Evolutionary conservation across 2,888 invertebrate species (phyloP), one percentile per base, ranked within the genome.

Genomic region (Parnassius smintheus): DNA sequence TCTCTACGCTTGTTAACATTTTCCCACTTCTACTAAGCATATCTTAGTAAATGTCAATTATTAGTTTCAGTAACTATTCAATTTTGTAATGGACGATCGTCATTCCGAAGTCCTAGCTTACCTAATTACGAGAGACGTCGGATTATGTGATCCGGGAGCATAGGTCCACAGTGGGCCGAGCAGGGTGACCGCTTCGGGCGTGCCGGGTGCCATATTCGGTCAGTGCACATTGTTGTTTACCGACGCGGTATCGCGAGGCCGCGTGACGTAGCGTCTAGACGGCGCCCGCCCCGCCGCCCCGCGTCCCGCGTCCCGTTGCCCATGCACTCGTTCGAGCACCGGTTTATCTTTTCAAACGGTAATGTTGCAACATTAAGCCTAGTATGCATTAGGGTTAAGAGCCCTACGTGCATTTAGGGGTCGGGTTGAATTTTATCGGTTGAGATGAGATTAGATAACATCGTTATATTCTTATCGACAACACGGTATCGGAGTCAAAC

Each of bases 191-290:
- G 81, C 77, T 78, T 69, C 67, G 69, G 76, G 77, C 78, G 81
- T 78, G 78, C 77, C 81, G 85, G 83, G 85, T 89, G 87, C 91
- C 89, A 86, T 91, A 89, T 90, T 89, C 90, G 91, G 91, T 89
- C 91, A 91, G 87, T 89, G 89, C 88, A 91, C 90, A 90, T 83
- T 85, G 88, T 90, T 91, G 91, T 91, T 91, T 91, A 90, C 89
- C 88, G 89, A 89, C 91, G 92, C 92, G 86, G 86, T 92, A 92
- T 91, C 92, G 88, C 92, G 93, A 87, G 92, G 92, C 92, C 93
- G 93, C 83, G 92, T 92, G 92, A 93, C 93, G 92, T 92, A 90
- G 91, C 86, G 91, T 91, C 91, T 91, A 91, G 91, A 91, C 91
- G 85, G 78, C 79, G 80, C 76, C 72, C 76, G 57, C 71, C 64